Evolutionary conservation across 2,113 vertebrate genomes (phyloP).

Genomic region (Antechinus stuartii): DNA sequence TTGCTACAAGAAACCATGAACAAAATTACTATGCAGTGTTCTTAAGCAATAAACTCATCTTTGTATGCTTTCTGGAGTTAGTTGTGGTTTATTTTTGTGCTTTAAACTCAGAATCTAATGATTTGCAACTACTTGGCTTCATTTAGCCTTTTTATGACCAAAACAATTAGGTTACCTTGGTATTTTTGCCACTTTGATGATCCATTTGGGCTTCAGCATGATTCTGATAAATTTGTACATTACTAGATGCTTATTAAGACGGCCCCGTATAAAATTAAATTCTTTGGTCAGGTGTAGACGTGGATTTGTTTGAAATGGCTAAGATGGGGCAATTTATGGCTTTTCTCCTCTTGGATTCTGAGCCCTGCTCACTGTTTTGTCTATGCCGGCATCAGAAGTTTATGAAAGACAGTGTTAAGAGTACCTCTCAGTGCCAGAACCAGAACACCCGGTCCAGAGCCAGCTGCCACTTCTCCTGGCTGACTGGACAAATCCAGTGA

Average conservation of each 20-base stretch:
- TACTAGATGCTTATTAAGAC: not conserved
- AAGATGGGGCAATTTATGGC: not conserved
- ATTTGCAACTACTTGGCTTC: not conserved
- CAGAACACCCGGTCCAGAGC: not conserved
- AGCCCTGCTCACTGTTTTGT: not conserved
- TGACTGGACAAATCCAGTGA: not conserved
- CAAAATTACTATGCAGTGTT: slow-evolving; percentile 27
- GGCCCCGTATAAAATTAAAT: not conserved
- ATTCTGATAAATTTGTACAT: not conserved
- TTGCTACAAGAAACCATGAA: slow-evolving; percentile 27
- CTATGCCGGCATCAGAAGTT: not conserved
- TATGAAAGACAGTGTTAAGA: not conserved
- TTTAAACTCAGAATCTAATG: not conserved
- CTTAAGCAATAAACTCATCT: slow-evolving; percentile 65
- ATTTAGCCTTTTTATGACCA: not conserved
- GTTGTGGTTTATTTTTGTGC: not conserved
- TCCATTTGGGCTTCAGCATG: not conserved
- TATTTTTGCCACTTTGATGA: not conserved
- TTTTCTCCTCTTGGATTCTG: not conserved
- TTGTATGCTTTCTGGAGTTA: slow-evolving; percentile 21
- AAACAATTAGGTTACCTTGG: not conserved
- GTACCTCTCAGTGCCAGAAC: not conserved
- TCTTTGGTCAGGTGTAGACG: not conserved
- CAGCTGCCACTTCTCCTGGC: no score
- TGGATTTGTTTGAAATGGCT: not conserved